phyloP scores from a whole-genome alignment of 1,140 invertebrate genomes.

The Augochlora pura region DNA sequence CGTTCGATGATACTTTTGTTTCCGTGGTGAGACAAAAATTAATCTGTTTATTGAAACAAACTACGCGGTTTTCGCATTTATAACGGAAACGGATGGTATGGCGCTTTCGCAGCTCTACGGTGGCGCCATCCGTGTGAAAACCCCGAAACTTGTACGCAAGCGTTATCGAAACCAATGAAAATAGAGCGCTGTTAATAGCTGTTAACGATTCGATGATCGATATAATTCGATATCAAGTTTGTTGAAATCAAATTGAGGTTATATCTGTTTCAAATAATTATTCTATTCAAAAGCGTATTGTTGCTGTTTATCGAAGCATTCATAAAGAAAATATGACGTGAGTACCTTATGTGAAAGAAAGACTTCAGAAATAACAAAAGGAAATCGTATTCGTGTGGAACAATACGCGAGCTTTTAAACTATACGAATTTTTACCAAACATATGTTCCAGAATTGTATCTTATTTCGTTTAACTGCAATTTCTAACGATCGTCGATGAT shows the following conservation, averaged over 20 bases:
- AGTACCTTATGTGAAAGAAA: neutral
- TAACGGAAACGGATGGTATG: too few relatives aligned
- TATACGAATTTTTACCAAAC: neutral
- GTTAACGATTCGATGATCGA: too few relatives aligned
- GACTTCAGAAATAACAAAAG: neutral
- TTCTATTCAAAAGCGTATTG: neutral
- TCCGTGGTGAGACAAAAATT: too few relatives aligned
- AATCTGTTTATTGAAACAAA: too few relatives aligned
- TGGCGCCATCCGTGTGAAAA: too few relatives aligned
- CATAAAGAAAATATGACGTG: conserved; percentile 27
- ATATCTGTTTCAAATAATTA: neutral
- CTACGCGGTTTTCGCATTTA: too few relatives aligned
- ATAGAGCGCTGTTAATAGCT: too few relatives aligned
- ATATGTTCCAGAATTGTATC: conserved; percentile 16
- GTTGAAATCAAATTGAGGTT: neutral
- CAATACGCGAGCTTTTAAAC: neutral
- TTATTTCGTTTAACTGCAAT: neutral
- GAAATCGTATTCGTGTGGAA: neutral
- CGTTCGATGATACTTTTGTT: too few relatives aligned
- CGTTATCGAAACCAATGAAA: too few relatives aligned
- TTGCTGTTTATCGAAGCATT: neutral
- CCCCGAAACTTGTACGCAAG: too few relatives aligned
- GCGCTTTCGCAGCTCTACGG: too few relatives aligned
- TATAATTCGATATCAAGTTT: too few relatives aligned
- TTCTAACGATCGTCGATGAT: neutral